Base-by-base conservation (phyloP, 2,113 vertebrate genomes). In the Sceloporus undulatus region DNA sequence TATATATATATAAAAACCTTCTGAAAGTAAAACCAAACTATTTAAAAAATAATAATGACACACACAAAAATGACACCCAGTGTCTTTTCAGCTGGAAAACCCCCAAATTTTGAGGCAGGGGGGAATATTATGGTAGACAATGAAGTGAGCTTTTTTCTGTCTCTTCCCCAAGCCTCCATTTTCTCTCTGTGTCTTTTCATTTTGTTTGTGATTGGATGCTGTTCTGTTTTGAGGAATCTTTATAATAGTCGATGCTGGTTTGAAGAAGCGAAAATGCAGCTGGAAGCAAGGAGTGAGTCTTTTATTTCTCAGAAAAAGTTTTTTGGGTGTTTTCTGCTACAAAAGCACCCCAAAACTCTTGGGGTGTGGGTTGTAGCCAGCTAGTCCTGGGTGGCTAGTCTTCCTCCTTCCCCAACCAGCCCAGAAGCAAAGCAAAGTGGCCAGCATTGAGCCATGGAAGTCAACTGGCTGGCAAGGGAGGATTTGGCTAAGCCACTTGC, bases 21-120 rank as follows among this genome's bases (percentile, higher is more conserved):
- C 97, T 96, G 97, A 97, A 98, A 97, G 96, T 96, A 97, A 98
- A 98, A 97, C 96, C 93, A 93, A 94, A 95, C 75, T 92, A 90
- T 94, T 29, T 66, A 65, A 10, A n/a, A 81, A 73, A 79, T 4
- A 19, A 78, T 56, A 23, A 25, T 19, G 23, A 76, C 66, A 18
- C 7, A 34, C 2, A 3, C 5, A 52, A 9, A 5, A 9, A 21
- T 4, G 29, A 8, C 74, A 40, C 40, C 4, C 19, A 97, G 94
- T 96, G 95, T 97, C 97, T 97, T 96, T 97, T 97, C 95, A 92
- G 97, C 95, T 96, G 96, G 96, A 98, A 98, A 48, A 48, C 97
- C 97, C 95, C 97, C 96, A 96, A 93, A 93, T 34, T 18, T 19
- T 11, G 91, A 89, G 94, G 95, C 95, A 94, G 92, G 94, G 34